These are phyloP conservation scores for Timandra comae DNA, from an alignment of 2,888 invertebrate species.

Conservation along the genomic window DNA sequence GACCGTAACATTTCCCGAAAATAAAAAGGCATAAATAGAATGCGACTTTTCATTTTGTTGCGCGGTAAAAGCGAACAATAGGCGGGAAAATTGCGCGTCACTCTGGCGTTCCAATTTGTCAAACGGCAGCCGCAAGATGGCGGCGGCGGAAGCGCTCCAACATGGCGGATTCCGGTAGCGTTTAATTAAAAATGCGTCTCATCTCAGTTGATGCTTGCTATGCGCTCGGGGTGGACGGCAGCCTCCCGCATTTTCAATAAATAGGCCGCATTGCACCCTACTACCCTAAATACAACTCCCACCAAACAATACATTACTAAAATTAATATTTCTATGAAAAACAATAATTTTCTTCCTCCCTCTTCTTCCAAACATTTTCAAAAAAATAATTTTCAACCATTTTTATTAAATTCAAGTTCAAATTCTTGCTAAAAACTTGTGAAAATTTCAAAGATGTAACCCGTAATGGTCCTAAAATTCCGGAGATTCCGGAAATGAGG, in stretches of 20 bases:
- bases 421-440: not conserved
- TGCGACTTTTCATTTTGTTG: constrained; percentile 74
- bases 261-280: constrained; percentile 16
- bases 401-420: not conserved
- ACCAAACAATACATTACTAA: too few relatives aligned
- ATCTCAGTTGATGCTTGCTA: constrained; percentile 60
- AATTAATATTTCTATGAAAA: too few relatives aligned
- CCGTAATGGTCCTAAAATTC: constrained; percentile 33
- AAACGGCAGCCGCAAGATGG: constrained; percentile 72
- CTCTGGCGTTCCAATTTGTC: constrained; percentile 75
- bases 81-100: constrained; percentile 77
- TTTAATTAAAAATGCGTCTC: constrained; percentile 74
- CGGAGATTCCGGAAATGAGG: constrained; percentile 50
- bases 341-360: too few relatives aligned
- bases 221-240: constrained; percentile 39
- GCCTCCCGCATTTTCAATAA: constrained; percentile 28
- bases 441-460: constrained; percentile 9
- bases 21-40: constrained; percentile 54
- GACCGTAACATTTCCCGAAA: constrained; percentile 52
- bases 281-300: too few relatives aligned
- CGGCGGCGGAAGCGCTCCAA: constrained; percentile 55
- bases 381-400: not conserved
- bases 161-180: constrained; percentile 65
- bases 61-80: constrained; percentile 71
- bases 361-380: too few relatives aligned